These are phyloP conservation scores for Lophius piscatorius DNA, from an alignment of 2,113 vertebrate genomes.

Conservation along the genomic window DNA sequence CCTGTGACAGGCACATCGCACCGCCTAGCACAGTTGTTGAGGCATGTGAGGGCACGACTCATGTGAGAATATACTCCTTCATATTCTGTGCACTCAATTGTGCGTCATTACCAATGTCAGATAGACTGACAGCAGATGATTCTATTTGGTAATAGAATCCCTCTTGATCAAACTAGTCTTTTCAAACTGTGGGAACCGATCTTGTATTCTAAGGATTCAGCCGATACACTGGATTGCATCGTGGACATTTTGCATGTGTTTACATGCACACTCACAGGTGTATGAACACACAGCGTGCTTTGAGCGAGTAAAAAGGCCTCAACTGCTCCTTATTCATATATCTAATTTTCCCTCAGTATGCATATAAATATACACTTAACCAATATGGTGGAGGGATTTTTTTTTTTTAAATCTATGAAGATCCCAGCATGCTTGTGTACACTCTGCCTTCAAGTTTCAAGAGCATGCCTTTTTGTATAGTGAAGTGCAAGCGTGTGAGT, in stretches of 20 bases:
- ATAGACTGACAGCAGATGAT: neutral
- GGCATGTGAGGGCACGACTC: constrained; percentile 35
- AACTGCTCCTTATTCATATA: too few species aligned
- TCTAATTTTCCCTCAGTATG: too few species aligned
- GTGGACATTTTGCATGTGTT: too few species aligned
- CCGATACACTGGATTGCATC: too few species aligned
- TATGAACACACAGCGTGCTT: too few species aligned
- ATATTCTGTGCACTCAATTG: neutral
- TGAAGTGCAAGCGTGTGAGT: constrained; percentile 29
- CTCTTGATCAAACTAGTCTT: constrained; percentile 7
- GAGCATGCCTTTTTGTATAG: constrained; percentile 32
- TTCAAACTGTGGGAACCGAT: constrained; percentile 10
- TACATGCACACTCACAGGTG: too few species aligned
- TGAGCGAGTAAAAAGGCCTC: too few species aligned
- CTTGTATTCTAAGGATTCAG: too few species aligned
- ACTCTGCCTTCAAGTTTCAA: constrained; percentile 33
- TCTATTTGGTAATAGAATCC: constrained; percentile 21
- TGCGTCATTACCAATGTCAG: neutral
- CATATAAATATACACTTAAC: too few species aligned
- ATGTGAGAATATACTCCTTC: constrained; percentile 2
- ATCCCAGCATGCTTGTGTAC: constrained; percentile 3
- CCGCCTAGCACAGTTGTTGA: constrained; percentile 4
- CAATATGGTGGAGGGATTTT: too few species aligned
- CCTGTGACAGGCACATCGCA: neutral
- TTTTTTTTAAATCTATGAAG: too few species aligned